Base-by-base conservation (phyloP, 2,113 vertebrate species). In the Melanocharis versteri region DNA sequence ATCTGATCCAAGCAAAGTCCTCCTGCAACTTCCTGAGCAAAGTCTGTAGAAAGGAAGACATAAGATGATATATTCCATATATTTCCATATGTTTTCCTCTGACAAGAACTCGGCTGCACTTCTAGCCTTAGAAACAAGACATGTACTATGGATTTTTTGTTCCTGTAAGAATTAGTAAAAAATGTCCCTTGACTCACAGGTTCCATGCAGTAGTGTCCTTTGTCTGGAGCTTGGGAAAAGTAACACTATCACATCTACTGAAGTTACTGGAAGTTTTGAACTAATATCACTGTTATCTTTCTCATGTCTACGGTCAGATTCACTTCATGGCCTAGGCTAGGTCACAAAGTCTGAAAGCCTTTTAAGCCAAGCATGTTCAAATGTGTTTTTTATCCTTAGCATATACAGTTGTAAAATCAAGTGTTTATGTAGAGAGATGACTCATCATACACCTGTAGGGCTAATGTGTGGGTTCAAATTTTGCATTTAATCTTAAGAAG, bases 271-370 rank as follows among this genome's bases (percentile, higher is more conserved):
- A 23, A 88, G 28, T 44, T 94, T 56, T 76, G 30, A 70, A 9
- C 2, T 27, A 24, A 15, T 7, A 33, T 47, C 51, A 64, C 35
- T 35, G 5, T 60, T 44, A 50, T 31, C 68, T 51, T 4, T 48
- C 16, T 62, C 0, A 0, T 28, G 22, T 37, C 75, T 77, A 33
- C 0, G 3, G 31, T 3, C 40, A 87, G 11, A 48, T 78, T 37
- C 1, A n/a, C 64, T 87, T 28, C 4, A 5, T 30, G 40, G 9
- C 51, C 27, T 58, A 70, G 42, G 6, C 2, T 33, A 37, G 31
- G 10, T 72, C 28, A 40, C 2, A 1, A 71, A 60, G 6, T 47
- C 26, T 56, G 45, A 70, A 82, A 79, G 22, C 1, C 6, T 65
- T 69, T 56, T 15, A 72, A 88, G 24, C 3, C 31, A 68, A 27